A percentile compares a stretch with the other conserved stretches of the same genome.
Conservation (phyloP, 1,140 invertebrate genomes). For the Polypedilum pembai region DNA sequence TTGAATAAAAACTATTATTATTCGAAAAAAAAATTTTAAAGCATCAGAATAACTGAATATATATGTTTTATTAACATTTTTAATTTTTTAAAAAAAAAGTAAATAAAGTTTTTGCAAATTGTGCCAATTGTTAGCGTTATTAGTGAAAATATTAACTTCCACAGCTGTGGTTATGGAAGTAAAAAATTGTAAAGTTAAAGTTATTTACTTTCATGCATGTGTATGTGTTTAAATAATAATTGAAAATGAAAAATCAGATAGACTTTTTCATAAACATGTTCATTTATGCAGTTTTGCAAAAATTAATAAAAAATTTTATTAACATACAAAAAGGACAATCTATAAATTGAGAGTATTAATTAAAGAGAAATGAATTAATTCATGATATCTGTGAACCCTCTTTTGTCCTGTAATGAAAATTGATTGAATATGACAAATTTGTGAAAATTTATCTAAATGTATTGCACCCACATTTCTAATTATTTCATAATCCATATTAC, state of each 20-base stretch:
- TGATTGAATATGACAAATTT: not conserved
- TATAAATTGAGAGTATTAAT: not conserved
- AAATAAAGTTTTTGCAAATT: not conserved
- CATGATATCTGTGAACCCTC: constrained; percentile 2
- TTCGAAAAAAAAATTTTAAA: too few species aligned
- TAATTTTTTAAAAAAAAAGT: too few species aligned
- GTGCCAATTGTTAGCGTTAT: constrained; percentile 8
- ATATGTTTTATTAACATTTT: too few species aligned
- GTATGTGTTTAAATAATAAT: constrained; percentile 1
- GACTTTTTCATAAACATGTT: not conserved
- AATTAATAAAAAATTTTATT: not conserved
- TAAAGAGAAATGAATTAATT: not conserved
- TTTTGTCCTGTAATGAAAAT: constrained; percentile 3
- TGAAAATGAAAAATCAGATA: not conserved
- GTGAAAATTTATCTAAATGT: not conserved
- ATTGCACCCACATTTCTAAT: not conserved
- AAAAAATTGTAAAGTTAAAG: not conserved
- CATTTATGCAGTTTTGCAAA: not conserved
- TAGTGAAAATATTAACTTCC: not conserved
- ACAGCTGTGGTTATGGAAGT: not conserved
- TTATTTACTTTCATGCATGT: not conserved
- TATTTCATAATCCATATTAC: constrained; percentile 18
- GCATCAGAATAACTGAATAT: too few species aligned
- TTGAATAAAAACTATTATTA: too few species aligned
- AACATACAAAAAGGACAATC: constrained; percentile 4